Base-by-base conservation (phyloP, 2,888 invertebrate genomes). In the Ceriagrion tenellum region DNA sequence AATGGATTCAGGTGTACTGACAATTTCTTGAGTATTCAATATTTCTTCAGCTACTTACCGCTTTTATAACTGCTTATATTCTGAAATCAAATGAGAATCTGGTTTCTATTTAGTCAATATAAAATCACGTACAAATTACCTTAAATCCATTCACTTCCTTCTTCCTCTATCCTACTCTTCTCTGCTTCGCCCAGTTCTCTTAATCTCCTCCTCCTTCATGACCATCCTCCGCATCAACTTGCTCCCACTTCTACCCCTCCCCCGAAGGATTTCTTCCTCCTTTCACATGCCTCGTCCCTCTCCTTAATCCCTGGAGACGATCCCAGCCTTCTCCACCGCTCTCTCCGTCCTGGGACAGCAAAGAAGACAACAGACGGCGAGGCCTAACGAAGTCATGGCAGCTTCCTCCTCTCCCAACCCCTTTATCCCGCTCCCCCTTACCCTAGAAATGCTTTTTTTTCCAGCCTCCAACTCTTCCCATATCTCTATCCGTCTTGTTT, bases 341-440 rank as follows among this genome's bases (percentile, higher is more conserved):
- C 69, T 10, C 69, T 0, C 81, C 81, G 81, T 63, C 93, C 74
- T 18, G 89, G 89, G 89, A 89, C 89, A 10, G 16, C 93, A 18
- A n/a, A 74, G 47, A 93, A 93, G 12, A 93, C 93, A 93, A 93
- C 93, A 74, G 93, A 69, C 74, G 93, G 63, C 69, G 59, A 40
- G 55, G 69, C 47, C 69, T 93, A 93, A 93, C 74, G 93, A 93
- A 30, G 93, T 93, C 91, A 91, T 91, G 63, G 91, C 35, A 63
- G 23, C 47, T 35, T 47, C 63, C 59, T 55, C 47, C 35, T 40
- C 88, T 47, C 47, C 47, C 47, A 47, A 47, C 88, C 30, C 30
- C 30, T 20, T 30, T 18, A n/a, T 2, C 40, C 6, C n/a, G 4
- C 30, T 16, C 30, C 35, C 30, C 89, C n/a, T 35, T 55, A n/a